Evolutionary conservation across 2,113 vertebrate species (phyloP), one percentile per base, ranked within the genome.

Genomic region (Dasypus novemcinctus): DNA sequence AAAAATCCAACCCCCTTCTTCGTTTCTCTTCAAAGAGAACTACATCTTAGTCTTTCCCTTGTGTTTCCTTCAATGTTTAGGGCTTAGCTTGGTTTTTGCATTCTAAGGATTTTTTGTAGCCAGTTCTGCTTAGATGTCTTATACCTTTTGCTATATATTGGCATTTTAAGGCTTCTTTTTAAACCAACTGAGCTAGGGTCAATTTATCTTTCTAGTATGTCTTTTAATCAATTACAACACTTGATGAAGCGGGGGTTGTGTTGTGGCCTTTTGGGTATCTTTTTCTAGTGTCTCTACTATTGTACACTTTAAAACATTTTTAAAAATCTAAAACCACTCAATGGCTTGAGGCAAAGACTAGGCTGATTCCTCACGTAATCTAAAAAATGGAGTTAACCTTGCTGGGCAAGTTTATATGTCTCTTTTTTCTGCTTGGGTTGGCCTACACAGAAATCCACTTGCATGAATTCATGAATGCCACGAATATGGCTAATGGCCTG

Each of bases 291-390:
- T 87, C 92, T 86, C 64, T 85, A 87, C 52, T 43, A 76, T 41
- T 61, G 36, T 85, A 87, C 23, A 63, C 63, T 78, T 71, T 4
- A 61, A 68, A 31, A 95, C 71, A 49, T 79, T 61, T 88, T 84
- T 27, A 9, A 85, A 96, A 87, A 14, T 71, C 78, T 86, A 75
- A 92, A 91, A 59, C 38, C 41, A 94, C 63, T 91, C 61, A 68
- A 68, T 46, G 10, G 36, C 63, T 96, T 57, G 36, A 85, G 52
- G 23, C 79, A 93, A 84, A 9, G 21, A 33, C n/a, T 87, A 59
- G n/a, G 59, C 23, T 91, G 66, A 91, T 91, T 93, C 29, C 74
- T 84, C 23, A 74, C 69, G 61, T 7, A 31, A 52, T 78, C 27
- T 80, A 61, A 49, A 94, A 59, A 87, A 79, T 1, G 13, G 11